Percentiles rank a stretch among this genome's conserved stretches.
Conservation (phyloP, 2,113 vertebrate species). For the Pipa parva region DNA sequence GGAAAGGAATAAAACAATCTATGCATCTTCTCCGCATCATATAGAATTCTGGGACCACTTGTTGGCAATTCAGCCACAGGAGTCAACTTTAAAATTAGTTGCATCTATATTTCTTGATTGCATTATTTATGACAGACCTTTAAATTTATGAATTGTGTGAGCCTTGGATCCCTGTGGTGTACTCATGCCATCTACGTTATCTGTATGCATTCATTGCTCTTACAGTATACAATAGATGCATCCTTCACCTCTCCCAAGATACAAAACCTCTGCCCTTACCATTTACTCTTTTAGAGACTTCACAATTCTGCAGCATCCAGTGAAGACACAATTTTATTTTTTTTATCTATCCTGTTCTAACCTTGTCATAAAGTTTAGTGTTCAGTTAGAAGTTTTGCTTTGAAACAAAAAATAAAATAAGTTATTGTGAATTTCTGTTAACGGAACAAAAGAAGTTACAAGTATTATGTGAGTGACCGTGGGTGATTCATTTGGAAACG, state of each 20-base stretch:
- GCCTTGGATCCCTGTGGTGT: conserved; percentile 27
- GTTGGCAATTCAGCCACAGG: conserved; percentile 2
- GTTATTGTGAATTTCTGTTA: background rate
- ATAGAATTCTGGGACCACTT: conserved; percentile 1
- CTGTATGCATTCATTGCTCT: conserved; percentile 32
- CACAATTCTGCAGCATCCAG: conserved; percentile 15
- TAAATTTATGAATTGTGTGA: conserved; percentile 34
- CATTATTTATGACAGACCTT: conserved; percentile 42
- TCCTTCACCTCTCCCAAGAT: conserved; percentile 27
- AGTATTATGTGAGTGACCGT: background rate
- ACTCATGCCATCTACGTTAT: conserved; percentile 32
- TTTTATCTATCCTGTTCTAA: conserved; percentile 14
- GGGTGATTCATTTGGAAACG: no score
- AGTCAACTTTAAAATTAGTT: conserved; percentile 15
- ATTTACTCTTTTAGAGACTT: conserved; percentile 22
- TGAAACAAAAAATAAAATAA: background rate
- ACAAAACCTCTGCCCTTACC: conserved; percentile 25
- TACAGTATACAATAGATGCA: conserved; percentile 23
- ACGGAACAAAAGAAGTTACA: background rate
- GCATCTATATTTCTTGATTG: conserved; percentile 26
- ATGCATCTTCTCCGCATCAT: background rate
- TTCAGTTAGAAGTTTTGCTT: conserved; percentile 16
- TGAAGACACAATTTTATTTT: conserved; percentile 22
- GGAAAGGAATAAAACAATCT: background rate
- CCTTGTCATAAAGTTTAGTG: conserved; percentile 27